Base-by-base conservation (phyloP, 1,140 invertebrate genomes). In the Temnothorax longispinosus region DNA sequence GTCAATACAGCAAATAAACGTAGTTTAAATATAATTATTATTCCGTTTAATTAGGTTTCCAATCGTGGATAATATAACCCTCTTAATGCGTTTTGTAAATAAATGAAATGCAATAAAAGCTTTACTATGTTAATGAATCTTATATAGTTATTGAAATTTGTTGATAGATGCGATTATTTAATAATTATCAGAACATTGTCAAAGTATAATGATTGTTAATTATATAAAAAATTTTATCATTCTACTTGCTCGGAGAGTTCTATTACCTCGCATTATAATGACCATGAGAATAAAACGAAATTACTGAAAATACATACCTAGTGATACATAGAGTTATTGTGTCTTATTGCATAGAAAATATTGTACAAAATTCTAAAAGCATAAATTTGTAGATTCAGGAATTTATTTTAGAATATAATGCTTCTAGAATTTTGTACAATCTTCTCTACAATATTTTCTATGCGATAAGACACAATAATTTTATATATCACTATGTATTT, bases 21-120 rank as follows among this genome's bases (percentile, higher is more conserved):
- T 18, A 35, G 11, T n/a, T 35, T 76, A 76, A 60, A 76, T 76
- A 10, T 38, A 75, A 58, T 75, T n/a, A 60, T 60, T 76, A 77
- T 77, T 80, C 8, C 1, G 18, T 67, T 65, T 50, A 52, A 80
- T 67, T 67, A 50, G 21, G 21, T 67, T 52, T 67, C 5, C 13
- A 78, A 38, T 58, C n/a, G 15, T 44, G 41, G 1, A 67, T 47
- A 62, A 64, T 52, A 41, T 67, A 38, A 38, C 4, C 18, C 32
- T 35, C 35, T 52, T 11, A 38, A 54, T 67, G 6, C 4, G 15
- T 41, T 18, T 38, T 6, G 18, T 35, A 35, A 7, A 54, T 54
- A 41, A 52, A 69, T 47, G n/a, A 44, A 67, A 38, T 13, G n/a
- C 18, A 13, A 65, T 11, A 38, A 27, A n/a, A n/a, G 27, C 27